Evolutionary conservation across 2,113 vertebrate genomes (phyloP).

Genomic region (Diphyllodes magnificus): DNA sequence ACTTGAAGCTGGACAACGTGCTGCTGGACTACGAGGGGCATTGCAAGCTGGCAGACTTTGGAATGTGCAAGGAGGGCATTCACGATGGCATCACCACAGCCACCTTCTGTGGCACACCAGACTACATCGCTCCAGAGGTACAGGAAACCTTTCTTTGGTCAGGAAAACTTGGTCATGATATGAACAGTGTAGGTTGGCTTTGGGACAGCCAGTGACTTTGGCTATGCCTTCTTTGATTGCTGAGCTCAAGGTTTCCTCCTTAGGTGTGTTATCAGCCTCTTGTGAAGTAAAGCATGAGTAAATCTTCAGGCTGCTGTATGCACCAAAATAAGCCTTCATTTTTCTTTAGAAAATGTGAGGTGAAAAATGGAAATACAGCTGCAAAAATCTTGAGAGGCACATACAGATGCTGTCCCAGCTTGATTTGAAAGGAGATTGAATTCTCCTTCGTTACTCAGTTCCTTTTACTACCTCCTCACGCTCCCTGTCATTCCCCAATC

Average conservation of each 20-base stretch:
- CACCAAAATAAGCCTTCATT: not conserved
- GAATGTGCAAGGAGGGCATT: slow-evolving; percentile 98
- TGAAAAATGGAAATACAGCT: not conserved
- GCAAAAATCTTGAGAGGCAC: not conserved
- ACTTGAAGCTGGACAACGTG: slow-evolving; percentile 95
- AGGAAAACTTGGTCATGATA: not conserved
- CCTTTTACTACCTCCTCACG: not conserved
- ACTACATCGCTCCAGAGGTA: slow-evolving; percentile 98
- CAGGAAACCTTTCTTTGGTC: not conserved
- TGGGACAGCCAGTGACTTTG: not conserved
- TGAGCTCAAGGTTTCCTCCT: not conserved
- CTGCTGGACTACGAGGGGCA: slow-evolving; percentile 93
- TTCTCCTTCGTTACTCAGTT: not conserved
- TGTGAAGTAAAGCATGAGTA: not conserved
- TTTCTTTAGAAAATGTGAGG: not conserved
- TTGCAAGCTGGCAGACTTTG: slow-evolving; percentile 97
- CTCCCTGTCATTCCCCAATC: not conserved
- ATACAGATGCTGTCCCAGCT: not conserved
- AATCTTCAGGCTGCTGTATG: not conserved
- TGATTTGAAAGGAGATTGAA: not conserved
- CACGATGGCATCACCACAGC: slow-evolving; percentile 82
- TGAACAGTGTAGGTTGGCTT: not conserved
- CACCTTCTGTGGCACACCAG: slow-evolving; percentile 95
- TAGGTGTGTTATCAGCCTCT: not conserved
- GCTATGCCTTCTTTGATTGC: not conserved